A percentile compares a stretch with the other conserved stretches of the same genome.
Evolutionary conservation across 2,888 invertebrate species (phyloP).

Genomic region (Ochropacha duplaris): DNA sequence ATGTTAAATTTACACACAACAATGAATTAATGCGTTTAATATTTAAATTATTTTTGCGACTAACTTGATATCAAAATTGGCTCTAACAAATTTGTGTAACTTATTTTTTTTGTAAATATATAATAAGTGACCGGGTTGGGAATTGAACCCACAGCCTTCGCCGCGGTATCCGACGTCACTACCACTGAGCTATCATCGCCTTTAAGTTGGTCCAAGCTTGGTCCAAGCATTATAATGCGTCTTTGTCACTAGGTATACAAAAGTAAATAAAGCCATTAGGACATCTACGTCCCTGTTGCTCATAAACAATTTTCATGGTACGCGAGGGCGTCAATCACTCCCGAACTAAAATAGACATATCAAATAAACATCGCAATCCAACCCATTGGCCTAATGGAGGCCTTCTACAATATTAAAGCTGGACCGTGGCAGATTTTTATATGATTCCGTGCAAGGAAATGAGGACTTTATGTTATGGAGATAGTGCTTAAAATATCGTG

Average conservation of each 20-base stretch:
- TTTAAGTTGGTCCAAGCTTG: too few species aligned
- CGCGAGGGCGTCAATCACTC: constrained; percentile 1
- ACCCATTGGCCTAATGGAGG: neutral
- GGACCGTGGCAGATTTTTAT: neutral
- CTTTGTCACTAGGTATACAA: neutral
- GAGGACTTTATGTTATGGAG: neutral
- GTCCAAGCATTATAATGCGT: too few species aligned
- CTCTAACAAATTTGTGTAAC: too few species aligned
- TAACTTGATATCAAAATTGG: too few species aligned
- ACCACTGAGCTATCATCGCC: too few species aligned
- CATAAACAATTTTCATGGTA: constrained; percentile 9
- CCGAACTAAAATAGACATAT: neutral
- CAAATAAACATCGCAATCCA: neutral
- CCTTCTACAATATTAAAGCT: neutral
- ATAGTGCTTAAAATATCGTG: neutral
- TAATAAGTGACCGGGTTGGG: too few species aligned
- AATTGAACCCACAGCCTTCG: too few species aligned
- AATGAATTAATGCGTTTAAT: too few species aligned
- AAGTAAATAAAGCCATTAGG: neutral
- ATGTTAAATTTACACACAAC: too few species aligned
- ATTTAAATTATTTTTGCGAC: too few species aligned
- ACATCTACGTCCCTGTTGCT: neutral
- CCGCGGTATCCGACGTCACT: too few species aligned
- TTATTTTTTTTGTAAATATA: too few species aligned
- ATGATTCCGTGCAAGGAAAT: neutral